Percentiles rank a stretch among this genome's conserved stretches.
Conservation (phyloP, 2,113 vertebrate species). For the Ceratotherium simum region DNA sequence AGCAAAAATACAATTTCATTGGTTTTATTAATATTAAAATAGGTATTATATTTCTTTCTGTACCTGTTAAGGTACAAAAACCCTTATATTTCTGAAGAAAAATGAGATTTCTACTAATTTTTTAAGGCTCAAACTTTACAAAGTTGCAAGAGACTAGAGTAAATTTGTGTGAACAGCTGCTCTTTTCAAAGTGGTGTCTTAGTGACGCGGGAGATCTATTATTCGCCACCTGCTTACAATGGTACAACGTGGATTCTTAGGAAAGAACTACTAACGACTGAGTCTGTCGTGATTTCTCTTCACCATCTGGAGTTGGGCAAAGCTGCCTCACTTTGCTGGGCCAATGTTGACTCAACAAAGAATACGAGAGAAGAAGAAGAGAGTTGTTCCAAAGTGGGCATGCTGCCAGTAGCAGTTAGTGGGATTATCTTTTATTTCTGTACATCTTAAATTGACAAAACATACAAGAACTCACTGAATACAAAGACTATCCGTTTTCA, state of each 20-base stretch:
- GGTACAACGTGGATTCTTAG: neutral
- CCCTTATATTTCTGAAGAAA: neutral
- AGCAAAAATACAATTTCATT: neutral
- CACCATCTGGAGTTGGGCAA: neutral
- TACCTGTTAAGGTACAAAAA: neutral
- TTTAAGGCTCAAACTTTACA: neutral
- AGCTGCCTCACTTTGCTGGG: neutral
- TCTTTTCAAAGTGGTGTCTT: neutral
- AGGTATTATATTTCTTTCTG: neutral
- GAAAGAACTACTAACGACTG: neutral
- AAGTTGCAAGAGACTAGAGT: neutral
- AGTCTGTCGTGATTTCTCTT: neutral
- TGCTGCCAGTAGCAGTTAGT: neutral
- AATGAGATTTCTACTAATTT: neutral
- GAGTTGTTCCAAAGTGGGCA: neutral
- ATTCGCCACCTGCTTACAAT: neutral
- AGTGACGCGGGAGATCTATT: neutral
- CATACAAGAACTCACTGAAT: neutral
- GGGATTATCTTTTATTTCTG: neutral
- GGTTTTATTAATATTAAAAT: neutral
- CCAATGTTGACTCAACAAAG: neutral
- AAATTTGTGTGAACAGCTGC: slow-evolving; percentile 21
- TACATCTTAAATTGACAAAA: neutral
- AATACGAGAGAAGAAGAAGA: neutral
- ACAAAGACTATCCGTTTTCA: neutral